Conservation (phyloP, 1,140 invertebrate species). For the Wasmannia auropunctata region DNA sequence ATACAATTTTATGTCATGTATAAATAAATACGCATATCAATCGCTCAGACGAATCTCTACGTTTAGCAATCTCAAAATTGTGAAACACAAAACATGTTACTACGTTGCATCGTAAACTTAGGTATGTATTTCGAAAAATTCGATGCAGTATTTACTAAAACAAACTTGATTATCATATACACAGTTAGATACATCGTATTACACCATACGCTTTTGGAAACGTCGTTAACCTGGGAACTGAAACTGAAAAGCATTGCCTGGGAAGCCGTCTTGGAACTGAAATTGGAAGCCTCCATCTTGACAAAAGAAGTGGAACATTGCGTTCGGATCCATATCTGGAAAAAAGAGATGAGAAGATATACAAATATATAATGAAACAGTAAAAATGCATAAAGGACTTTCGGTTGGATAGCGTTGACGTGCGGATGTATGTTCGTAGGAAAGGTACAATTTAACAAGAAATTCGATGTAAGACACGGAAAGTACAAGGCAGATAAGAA, state of each 20-base stretch:
- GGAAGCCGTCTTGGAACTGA: conserved; percentile 87
- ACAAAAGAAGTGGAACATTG: conserved; percentile 93
- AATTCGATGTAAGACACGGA: no score
- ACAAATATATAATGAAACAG: conserved; percentile 69
- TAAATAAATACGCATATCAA: conserved; percentile 63
- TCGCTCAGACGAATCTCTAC: conserved; percentile 15
- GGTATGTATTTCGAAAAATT: conserved; percentile 43
- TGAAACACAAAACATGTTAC: conserved; percentile 10
- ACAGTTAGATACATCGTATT: background rate
- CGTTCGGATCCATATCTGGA: conserved; percentile 91
- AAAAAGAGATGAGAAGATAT: conserved; percentile 74
- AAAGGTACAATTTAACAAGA: no score
- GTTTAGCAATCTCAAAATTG: conserved; percentile 5
- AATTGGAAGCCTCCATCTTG: conserved; percentile 85
- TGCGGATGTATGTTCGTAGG: no score
- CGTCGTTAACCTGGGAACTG: conserved; percentile 87
- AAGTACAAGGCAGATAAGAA: no score
- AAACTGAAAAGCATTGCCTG: conserved; percentile 80
- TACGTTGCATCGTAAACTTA: conserved; percentile 5
- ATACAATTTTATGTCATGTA: conserved; percentile 43
- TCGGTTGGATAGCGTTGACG: no score
- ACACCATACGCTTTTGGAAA: conserved; percentile 33
- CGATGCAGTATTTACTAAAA: conserved; percentile 49
- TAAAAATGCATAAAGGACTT: background rate
- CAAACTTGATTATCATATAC: conserved; percentile 16